phyloP scores from a whole-genome alignment of 2,888 invertebrate genomes.

The Carabus problematicus region DNA sequence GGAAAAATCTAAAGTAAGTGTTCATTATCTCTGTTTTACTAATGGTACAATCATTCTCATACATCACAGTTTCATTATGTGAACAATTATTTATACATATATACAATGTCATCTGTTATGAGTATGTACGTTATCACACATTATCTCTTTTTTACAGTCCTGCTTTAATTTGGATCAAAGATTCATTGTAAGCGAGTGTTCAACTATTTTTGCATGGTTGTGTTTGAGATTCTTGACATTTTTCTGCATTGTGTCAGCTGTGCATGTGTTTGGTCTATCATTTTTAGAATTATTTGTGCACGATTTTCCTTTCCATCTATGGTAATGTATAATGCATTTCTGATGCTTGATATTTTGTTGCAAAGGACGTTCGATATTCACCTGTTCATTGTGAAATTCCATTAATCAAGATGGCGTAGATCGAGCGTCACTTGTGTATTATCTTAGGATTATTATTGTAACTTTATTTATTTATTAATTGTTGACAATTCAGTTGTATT shows the following conservation, averaged over 20 bases:
- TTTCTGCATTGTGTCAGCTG: constrained; percentile 42
- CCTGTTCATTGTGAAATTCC: neutral
- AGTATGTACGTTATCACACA: no score
- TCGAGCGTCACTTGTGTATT: no score
- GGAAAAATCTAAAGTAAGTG: constrained; percentile 68
- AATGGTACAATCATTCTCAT: neutral
- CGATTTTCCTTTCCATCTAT: constrained; percentile 5
- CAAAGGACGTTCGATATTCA: no score
- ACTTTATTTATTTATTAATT: no score
- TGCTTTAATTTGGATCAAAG: constrained; percentile 64
- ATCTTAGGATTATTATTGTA: no score
- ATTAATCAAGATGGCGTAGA: no score
- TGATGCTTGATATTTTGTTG: no score
- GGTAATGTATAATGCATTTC: constrained; percentile 4
- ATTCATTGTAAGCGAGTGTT: constrained; percentile 56
- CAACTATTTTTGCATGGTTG: constrained; percentile 44
- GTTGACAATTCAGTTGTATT: no score
- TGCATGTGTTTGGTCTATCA: constrained; percentile 16
- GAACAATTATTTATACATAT: neutral
- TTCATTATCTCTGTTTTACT: constrained; percentile 3
- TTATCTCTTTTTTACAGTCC: constrained; percentile 62
- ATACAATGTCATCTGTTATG: neutral
- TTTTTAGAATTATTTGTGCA: neutral
- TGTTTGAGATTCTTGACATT: constrained; percentile 43
- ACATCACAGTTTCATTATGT: neutral